Conservation (phyloP, 2,113 vertebrate genomes). For the Narcine bancroftii region DNA sequence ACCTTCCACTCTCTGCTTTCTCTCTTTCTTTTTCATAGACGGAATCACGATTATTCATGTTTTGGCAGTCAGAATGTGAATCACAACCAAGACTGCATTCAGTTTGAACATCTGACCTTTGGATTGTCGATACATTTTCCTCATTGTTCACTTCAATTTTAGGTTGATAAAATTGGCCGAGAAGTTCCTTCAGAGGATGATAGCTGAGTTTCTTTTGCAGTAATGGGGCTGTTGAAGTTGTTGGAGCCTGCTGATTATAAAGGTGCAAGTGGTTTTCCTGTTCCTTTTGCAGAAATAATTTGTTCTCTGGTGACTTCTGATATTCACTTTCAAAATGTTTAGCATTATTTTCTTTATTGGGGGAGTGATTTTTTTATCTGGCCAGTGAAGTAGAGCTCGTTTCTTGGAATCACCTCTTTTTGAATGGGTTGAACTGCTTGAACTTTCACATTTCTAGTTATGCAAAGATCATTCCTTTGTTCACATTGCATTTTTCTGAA, state of each 20-base stretch:
- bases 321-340: background rate
- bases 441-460: conserved; percentile 45
- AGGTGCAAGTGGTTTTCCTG: conserved; percentile 65
- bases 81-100: background rate
- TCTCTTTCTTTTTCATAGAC: conserved; percentile 42
- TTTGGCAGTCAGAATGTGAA: background rate
- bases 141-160: conserved; percentile 10
- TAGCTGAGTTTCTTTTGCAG: conserved; percentile 54
- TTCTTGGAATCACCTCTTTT: conserved; percentile 52
- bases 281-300: conserved; percentile 55
- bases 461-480: background rate
- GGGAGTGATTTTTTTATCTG: background rate
- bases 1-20: conserved; percentile 29
- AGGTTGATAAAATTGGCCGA: conserved; percentile 41
- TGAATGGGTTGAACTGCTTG: conserved; percentile 57
- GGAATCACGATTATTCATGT: background rate
- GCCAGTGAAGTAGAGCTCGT: conserved; percentile 40
- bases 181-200: conserved; percentile 55
- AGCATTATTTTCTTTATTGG: conserved; percentile 9
- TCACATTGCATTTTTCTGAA: background rate
- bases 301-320: background rate
- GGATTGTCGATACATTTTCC: background rate
- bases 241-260: conserved; percentile 82
- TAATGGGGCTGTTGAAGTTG: conserved; percentile 57
- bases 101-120: background rate